Evolutionary conservation across 2,888 invertebrate species (phyloP), one percentile per base, ranked within the genome.

Genomic region (Chrysodeixis includens): DNA sequence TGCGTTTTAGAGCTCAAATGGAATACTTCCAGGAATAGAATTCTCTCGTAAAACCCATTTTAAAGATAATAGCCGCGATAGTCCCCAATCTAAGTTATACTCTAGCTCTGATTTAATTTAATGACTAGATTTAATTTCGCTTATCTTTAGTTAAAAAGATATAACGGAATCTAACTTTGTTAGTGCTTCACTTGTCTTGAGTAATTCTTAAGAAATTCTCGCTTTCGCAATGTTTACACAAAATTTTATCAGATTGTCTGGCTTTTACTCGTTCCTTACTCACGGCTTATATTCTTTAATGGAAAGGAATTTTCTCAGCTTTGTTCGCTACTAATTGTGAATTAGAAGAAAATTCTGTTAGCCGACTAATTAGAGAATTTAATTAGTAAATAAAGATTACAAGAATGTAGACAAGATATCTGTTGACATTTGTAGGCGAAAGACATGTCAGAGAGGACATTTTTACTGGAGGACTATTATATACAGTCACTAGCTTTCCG

Each of bases 1-100:
- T 84, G 81, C 80, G 78, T 85, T 85, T 82, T 66, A 76, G 69
- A 80, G 71, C 69, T 62, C 62, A 64, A 66, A 67, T 56, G 62
- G 55, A 56, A 64, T 69, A 65, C 16, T 61, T 53, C 63, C 66
- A 56, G 56, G 74, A 69, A 69, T n/a, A 64, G 62, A 14, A 62
- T 63, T 69, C 58, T 66, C 59, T 66, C 63, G 62, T 78, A 60
- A 74, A 76, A 71, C 44, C 64, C 69, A 72, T 75, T 77, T 71
- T 62, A 62, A 66, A 69, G 59, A 72, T 72, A 75, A 72, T 66
- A 65, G 72, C 60, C 14, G 7, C 18, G 63, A 76, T 77, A 74
- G 57, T 64, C 26, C 58, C 58, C 52, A 55, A 67, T 62, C 54
- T 54, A 58, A 63, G 56, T 78, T 71, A 74, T 62, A 59, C 51